Evolutionary conservation across 2,113 vertebrate genomes (phyloP), one percentile per base, ranked within the genome.

Genomic region (Pterocles gutturalis): DNA sequence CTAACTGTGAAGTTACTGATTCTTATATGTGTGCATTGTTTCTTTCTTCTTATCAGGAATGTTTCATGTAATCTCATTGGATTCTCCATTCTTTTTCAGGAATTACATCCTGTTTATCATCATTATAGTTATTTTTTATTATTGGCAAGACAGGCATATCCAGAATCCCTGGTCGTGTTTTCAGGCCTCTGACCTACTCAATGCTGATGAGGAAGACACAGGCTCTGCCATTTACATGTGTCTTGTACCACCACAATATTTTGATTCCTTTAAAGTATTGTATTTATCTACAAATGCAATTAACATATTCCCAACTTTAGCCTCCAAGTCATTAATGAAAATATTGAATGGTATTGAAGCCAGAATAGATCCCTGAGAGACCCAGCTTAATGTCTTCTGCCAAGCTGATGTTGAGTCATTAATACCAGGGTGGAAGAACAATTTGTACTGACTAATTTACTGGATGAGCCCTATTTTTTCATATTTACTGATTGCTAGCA

Each of bases 371-470:
- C 66, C 91, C 77, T 69, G 38, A 89, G 89, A 96, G 88, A 95
- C 93, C 34, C 41, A 81, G 25, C 64, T 97, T 96, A 94, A 61
- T 94, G 86, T 82, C 43, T 93, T 89, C 84, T 95, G 94, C 96
- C 92, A 97, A 96, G 54, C 78, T 96, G 84, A 94, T 90, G 90
- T 89, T 87, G 90, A 97, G 82, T 96, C 97, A 97, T 95, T 96
- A 97, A 89, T 94, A 95, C 41, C 65, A 70, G 64, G 93, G 69
- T 71, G 36, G 81, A 95, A 97, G 75, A 89, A 84, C 84, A 91
- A 93, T 96, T 95, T 72, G 17, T 73, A 65, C 73, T 85, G 91
- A 91, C 65, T 96, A 93, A 96, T 96, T 95, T 94, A 89, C 79
- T 87, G 81, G 60, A 92, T 92, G 19, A 93, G 24, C 21, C 70